phyloP scores from a whole-genome alignment of 2,888 invertebrate species.

The Operophtera brumata region DNA sequence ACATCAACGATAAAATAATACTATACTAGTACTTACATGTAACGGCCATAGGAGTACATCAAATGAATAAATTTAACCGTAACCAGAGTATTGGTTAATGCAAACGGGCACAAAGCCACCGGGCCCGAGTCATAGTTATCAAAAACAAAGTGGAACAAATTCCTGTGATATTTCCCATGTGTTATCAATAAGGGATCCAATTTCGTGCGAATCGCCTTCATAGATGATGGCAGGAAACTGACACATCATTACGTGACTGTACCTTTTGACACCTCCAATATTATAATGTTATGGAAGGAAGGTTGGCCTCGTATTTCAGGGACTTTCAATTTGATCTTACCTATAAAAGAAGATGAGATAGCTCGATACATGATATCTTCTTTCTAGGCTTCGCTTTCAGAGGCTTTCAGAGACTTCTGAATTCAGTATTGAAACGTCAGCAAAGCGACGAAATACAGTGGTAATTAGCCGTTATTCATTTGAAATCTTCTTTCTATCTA shows the following conservation, averaged over 20 bases:
- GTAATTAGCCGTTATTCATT: too few relatives aligned
- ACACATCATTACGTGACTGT: slow-evolving; percentile 71
- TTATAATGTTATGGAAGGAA: slow-evolving; percentile 49
- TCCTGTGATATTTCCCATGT: slow-evolving; percentile 42
- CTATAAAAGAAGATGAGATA: slow-evolving; percentile 3
- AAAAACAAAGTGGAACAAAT: slow-evolving; percentile 35
- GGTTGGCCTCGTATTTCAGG: slow-evolving; percentile 1
- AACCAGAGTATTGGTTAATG: background rate
- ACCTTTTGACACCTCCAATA: slow-evolving; percentile 55
- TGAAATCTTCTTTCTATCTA: too few relatives aligned
- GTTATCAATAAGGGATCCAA: slow-evolving; percentile 66
- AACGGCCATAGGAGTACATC: too few relatives aligned
- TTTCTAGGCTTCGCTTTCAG: background rate
- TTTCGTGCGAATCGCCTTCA: slow-evolving; percentile 47
- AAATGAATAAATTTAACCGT: too few relatives aligned
- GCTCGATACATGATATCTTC: background rate
- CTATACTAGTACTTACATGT: too few relatives aligned
- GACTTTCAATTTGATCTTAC: background rate
- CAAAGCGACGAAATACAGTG: too few relatives aligned
- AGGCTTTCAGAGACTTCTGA: too few relatives aligned
- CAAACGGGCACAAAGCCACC: background rate
- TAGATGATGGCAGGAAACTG: slow-evolving; percentile 52
- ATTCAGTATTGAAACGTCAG: too few relatives aligned
- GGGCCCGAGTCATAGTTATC: background rate
- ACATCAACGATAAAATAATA: too few relatives aligned